Conservation (phyloP, 2,888 invertebrate species). For the Coenonympha glycerion region DNA sequence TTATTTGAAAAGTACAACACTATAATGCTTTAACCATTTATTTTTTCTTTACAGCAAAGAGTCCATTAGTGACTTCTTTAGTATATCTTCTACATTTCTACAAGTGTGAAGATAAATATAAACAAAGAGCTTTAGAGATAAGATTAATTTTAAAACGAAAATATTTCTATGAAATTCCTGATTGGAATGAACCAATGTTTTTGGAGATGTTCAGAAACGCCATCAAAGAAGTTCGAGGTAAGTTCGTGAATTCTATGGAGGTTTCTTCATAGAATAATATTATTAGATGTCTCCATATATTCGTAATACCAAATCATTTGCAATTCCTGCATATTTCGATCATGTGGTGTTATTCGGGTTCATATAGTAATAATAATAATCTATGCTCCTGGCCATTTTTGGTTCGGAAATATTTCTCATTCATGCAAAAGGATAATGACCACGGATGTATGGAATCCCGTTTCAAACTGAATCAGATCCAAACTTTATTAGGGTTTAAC, state of each 20-base stretch:
- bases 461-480: too few relatives aligned
- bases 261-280: too few relatives aligned
- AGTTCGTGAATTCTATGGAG: not conserved
- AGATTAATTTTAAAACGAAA: slow-evolving; percentile 46
- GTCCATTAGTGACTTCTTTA: slow-evolving; percentile 54
- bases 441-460: too few relatives aligned
- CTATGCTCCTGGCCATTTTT: too few relatives aligned
- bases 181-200: slow-evolving; percentile 61
- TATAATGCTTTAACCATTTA: not conserved
- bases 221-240: slow-evolving; percentile 53
- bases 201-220: slow-evolving; percentile 52
- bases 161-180: slow-evolving; percentile 54
- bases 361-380: too few relatives aligned
- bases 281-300: too few relatives aligned
- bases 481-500: too few relatives aligned
- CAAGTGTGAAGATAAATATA: slow-evolving; percentile 55
- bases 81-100: slow-evolving; percentile 65
- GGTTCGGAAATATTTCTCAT: too few relatives aligned
- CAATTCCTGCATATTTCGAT: too few relatives aligned
- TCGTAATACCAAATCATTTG: too few relatives aligned
- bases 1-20: not conserved
- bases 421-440: too few relatives aligned
- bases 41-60: slow-evolving; percentile 51
- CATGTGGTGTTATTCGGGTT: too few relatives aligned
- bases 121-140: slow-evolving; percentile 50